Evolutionary conservation across 2,888 invertebrate genomes (phyloP).

Genomic region (Melitaea athalia): DNA sequence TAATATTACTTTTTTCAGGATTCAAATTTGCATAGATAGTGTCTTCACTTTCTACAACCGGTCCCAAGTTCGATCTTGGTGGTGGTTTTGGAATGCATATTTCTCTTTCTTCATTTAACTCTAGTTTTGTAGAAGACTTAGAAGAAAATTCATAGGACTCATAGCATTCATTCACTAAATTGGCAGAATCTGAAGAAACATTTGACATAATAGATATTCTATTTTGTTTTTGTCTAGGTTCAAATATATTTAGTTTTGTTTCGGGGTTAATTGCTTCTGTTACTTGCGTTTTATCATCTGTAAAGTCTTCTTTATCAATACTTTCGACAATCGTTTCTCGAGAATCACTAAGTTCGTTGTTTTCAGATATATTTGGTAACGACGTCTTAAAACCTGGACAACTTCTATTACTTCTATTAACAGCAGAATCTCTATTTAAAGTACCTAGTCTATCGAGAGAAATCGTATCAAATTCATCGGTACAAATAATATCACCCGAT

Average conservation of each 20-base stretch:
- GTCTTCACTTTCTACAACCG: constrained; percentile 45
- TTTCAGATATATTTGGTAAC: constrained; percentile 75
- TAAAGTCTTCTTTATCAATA: constrained; percentile 51
- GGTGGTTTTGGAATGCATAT: constrained; percentile 58
- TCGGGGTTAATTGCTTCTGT: constrained; percentile 61
- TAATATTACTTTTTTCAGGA: constrained; percentile 47
- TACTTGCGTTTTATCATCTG: constrained; percentile 40
- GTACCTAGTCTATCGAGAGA: constrained; percentile 72
- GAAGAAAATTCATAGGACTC: constrained; percentile 66
- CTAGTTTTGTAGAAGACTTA: constrained; percentile 35
- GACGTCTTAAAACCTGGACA: constrained; percentile 78
- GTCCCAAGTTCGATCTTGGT: constrained; percentile 55
- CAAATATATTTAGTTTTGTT: constrained; percentile 63
- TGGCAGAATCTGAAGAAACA: constrained; percentile 57
- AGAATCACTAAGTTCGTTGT: constrained; percentile 69
- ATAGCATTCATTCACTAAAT: constrained; percentile 71
- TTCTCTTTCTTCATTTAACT: constrained; percentile 36
- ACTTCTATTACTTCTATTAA: constrained; percentile 75
- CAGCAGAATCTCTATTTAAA: constrained; percentile 70
- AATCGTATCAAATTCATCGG: constrained; percentile 77
- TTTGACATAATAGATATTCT: constrained; percentile 57
- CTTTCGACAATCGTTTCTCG: constrained; percentile 60
- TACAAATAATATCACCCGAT: constrained; percentile 72
- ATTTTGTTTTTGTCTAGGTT: constrained; percentile 55
- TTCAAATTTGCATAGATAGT: constrained; percentile 69